Evolutionary conservation across 2,888 invertebrate genomes (phyloP).

Genomic region (Bellardia pandia): DNA sequence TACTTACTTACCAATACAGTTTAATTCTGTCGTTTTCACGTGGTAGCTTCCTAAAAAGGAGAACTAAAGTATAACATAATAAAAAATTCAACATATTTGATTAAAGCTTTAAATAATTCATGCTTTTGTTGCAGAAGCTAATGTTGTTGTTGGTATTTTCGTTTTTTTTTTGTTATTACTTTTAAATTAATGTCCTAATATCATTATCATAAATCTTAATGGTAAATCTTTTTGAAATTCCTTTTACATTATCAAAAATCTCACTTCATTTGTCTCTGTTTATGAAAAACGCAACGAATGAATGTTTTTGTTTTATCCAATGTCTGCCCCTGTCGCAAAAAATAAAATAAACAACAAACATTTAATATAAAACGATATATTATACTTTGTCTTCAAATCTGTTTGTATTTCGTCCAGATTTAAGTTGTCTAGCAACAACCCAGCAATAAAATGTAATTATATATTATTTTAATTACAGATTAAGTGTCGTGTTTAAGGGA

Average conservation of each 20-base stretch:
- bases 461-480: slow-evolving; percentile 29
- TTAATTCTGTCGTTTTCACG: background rate
- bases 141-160: no score
- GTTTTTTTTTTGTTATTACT: background rate
- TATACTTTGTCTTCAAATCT: slow-evolving; percentile 46
- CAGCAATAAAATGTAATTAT: slow-evolving; percentile 29
- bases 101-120: slow-evolving; percentile 35
- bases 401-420: slow-evolving; percentile 24
- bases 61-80: background rate
- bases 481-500: slow-evolving; percentile 15
- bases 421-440: background rate
- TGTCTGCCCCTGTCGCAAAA: background rate
- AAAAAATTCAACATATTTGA: background rate
- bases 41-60: background rate
- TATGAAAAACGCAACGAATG: background rate
- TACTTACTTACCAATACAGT: slow-evolving; percentile 5
- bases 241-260: slow-evolving; percentile 52
- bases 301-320: background rate
- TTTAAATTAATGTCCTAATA: slow-evolving; percentile 46
- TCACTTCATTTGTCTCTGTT: slow-evolving; percentile 35
- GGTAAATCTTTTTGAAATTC: slow-evolving; percentile 54
- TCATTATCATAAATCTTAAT: slow-evolving; percentile 56
- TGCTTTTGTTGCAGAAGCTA: background rate
- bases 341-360: background rate
- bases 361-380: slow-evolving; percentile 32